phyloP scores from a whole-genome alignment of 2,888 invertebrate species.

The Stegophylla sp. region DNA sequence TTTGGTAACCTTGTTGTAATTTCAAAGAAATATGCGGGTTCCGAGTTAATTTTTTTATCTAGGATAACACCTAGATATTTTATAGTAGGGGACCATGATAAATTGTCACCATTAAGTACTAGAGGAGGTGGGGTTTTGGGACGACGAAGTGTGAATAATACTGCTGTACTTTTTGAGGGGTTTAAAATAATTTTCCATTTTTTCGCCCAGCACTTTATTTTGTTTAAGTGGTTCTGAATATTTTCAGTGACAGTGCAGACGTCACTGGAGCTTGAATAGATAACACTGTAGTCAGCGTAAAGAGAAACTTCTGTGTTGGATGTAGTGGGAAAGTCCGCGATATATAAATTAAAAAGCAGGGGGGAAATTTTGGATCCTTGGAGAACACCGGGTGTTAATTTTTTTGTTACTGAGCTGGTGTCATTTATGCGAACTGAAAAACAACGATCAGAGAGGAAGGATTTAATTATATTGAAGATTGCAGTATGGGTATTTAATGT shows the following conservation, averaged over 20 bases:
- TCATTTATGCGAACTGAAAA: not conserved
- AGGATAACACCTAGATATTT: not conserved
- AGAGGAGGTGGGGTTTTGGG: not conserved
- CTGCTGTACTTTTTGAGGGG: slow-evolving; percentile 2
- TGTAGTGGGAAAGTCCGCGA: slow-evolving; percentile 1
- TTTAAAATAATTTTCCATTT: slow-evolving; percentile 9
- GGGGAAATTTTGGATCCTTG: no score
- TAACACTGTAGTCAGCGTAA: not conserved
- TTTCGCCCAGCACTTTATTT: slow-evolving; percentile 4
- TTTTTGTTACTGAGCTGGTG: no score
- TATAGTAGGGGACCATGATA: not conserved
- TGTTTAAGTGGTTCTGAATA: not conserved
- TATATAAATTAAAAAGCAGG: slow-evolving; percentile 5
- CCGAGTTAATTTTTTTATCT: not conserved
- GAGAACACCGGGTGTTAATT: no score
- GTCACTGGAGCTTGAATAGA: slow-evolving; percentile 7
- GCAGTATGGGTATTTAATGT: not conserved
- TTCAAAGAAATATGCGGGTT: not conserved
- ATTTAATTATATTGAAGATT: not conserved
- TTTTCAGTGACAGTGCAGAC: not conserved
- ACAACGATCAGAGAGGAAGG: not conserved
- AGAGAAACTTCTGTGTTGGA: not conserved
- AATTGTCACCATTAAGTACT: not conserved
- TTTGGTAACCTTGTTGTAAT: not conserved
- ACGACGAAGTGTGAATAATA: not conserved